Conservation (phyloP, 2,113 vertebrate genomes). For the Talpa occidentalis region DNA sequence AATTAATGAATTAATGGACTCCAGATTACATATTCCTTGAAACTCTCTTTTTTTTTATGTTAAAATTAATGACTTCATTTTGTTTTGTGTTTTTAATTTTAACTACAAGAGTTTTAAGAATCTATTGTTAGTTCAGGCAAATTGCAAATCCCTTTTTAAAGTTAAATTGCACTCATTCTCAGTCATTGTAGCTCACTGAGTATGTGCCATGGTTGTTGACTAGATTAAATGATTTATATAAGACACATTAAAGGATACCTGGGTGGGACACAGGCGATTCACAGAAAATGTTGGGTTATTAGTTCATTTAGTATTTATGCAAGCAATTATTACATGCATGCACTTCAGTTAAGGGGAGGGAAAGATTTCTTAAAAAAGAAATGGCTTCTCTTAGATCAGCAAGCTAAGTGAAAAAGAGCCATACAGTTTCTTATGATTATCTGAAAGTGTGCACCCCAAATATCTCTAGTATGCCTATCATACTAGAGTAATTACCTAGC, state of each 20-base stretch:
- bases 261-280: neutral
- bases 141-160: neutral
- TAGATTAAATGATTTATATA: neutral
- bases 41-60: neutral
- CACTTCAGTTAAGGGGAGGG: neutral
- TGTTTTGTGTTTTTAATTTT: constrained; percentile 19
- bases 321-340: neutral
- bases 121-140: neutral
- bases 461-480: neutral
- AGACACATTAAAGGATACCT: neutral
- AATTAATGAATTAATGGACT: neutral
- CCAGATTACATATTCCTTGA: neutral
- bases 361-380: neutral
- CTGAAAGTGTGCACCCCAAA: neutral
- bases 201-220: neutral
- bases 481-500: neutral
- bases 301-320: neutral
- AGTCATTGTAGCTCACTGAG: neutral
- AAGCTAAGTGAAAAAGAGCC: neutral
- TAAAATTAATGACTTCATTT: neutral
- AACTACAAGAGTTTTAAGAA: neutral
- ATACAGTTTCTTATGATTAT: neutral
- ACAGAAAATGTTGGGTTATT: neutral
- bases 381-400: neutral
- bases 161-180: neutral